phyloP scores from a whole-genome alignment of 2,888 invertebrate genomes.

The Platerodrilus igneus region DNA sequence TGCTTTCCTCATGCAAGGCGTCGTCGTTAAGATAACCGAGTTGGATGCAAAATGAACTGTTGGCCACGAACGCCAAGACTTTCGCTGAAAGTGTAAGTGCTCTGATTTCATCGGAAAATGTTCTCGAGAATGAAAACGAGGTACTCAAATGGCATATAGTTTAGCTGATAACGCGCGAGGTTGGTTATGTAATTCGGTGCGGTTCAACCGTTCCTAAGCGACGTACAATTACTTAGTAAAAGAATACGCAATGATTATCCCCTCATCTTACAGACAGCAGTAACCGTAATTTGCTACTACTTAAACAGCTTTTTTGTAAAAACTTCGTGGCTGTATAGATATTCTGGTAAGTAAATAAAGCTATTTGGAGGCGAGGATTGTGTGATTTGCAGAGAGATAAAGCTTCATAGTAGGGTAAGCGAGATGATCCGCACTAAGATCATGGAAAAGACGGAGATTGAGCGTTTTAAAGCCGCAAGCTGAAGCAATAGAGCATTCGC shows the following conservation, averaged over 20 bases:
- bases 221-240: no score
- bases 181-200: constrained; percentile 31
- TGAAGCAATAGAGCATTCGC: no score
- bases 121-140: constrained; percentile 30
- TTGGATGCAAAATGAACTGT: constrained; percentile 34
- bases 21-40: constrained; percentile 33
- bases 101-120: constrained; percentile 29
- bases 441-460: constrained; percentile 35
- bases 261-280: constrained; percentile 23
- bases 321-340: constrained; percentile 38
- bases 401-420: constrained; percentile 23
- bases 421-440: constrained; percentile 23
- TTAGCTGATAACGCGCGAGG: constrained; percentile 34
- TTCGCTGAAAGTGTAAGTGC: constrained; percentile 22
- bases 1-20: constrained; percentile 29
- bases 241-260: no score
- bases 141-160: constrained; percentile 30
- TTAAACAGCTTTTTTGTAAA: constrained; percentile 34
- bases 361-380: constrained; percentile 38
- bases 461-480: constrained; percentile 37
- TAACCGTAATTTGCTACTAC: constrained; percentile 35
- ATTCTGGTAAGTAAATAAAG: constrained; percentile 44
- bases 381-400: constrained; percentile 40
- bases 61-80: constrained; percentile 21
- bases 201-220: constrained; percentile 16